Conservation (phyloP, 64 coral and sea anemone species). For the Dendronephthya gigantea region DNA sequence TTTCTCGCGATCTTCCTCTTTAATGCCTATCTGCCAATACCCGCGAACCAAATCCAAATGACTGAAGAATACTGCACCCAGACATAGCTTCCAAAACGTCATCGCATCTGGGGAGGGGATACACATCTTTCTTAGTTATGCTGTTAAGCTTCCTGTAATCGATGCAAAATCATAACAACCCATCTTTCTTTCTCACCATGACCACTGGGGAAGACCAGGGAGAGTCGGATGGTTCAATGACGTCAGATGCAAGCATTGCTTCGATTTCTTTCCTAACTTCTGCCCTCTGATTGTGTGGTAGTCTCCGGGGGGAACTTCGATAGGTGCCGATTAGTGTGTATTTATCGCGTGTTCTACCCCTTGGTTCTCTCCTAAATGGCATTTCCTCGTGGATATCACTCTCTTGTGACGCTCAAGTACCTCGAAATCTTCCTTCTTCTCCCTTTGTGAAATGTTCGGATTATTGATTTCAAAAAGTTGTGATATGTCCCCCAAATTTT, state of each 20-base stretch:
- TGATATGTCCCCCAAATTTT: neutral
- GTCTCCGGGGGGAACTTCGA: neutral
- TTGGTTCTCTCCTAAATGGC: neutral
- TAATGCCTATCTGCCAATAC: conserved; percentile 3
- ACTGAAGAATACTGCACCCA: conserved; percentile 9
- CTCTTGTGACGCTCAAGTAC: neutral
- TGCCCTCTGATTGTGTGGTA: neutral
- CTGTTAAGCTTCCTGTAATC: conserved; percentile 3
- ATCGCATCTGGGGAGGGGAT: neutral
- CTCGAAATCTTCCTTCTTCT: neutral
- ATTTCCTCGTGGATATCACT: neutral
- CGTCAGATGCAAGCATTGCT: neutral
- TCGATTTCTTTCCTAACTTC: neutral
- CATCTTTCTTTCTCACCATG: conserved; percentile 21
- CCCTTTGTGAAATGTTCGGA: neutral
- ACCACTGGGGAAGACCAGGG: conserved; percentile 25
- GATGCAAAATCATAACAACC: neutral
- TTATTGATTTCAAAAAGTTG: neutral
- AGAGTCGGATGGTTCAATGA: neutral
- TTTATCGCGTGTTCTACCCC: conserved; percentile 22
- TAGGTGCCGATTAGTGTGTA: neutral
- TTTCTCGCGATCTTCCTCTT: neutral
- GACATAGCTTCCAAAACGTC: conserved; percentile 17
- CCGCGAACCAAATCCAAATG: conserved; percentile 1
- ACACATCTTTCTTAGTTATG: conserved; percentile 6